A percentile compares a stretch with the other conserved stretches of the same genome.
phyloP scores from a whole-genome alignment of 2,888 invertebrate species.

The Physocephala rufipes region DNA sequence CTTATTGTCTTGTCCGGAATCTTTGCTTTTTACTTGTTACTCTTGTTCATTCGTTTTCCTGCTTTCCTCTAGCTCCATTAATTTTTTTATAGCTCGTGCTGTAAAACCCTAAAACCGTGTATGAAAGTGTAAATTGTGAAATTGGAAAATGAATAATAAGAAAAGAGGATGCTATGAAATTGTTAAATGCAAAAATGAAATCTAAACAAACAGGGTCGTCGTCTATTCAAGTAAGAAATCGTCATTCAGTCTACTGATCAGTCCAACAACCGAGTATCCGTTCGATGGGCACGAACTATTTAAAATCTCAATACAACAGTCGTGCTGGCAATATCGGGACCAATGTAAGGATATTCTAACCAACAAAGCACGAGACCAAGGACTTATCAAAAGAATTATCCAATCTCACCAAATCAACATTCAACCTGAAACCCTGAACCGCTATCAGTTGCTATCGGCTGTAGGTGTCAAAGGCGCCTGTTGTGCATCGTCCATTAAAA shows the following conservation, averaged over 20 bases:
- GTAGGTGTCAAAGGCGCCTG: slow-evolving; percentile 33
- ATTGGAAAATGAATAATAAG: not conserved
- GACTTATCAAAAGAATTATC: too few species aligned
- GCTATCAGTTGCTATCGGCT: slow-evolving; percentile 28
- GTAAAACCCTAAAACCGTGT: slow-evolving; percentile 1
- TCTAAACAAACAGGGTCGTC: too few species aligned
- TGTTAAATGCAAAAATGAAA: too few species aligned
- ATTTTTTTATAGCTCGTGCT: slow-evolving; percentile 30
- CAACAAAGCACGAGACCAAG: too few species aligned
- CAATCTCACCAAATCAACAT: not conserved
- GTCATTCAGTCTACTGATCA: too few species aligned
- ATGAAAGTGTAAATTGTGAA: not conserved
- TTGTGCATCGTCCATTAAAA: slow-evolving; percentile 28
- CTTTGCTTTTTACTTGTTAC: too few species aligned
- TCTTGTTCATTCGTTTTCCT: too few species aligned
- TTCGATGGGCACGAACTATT: too few species aligned
- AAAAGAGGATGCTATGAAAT: not conserved
- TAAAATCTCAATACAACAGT: not conserved
- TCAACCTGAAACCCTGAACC: slow-evolving; percentile 24
- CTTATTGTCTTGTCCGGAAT: not conserved
- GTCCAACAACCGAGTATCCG: too few species aligned
- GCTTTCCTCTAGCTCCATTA: not conserved
- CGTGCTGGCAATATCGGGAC: slow-evolving; percentile 10
- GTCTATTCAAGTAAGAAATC: too few species aligned
- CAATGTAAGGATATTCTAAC: not conserved